Conservation (phyloP, 2,113 vertebrate genomes). For the Garra rufa region DNA sequence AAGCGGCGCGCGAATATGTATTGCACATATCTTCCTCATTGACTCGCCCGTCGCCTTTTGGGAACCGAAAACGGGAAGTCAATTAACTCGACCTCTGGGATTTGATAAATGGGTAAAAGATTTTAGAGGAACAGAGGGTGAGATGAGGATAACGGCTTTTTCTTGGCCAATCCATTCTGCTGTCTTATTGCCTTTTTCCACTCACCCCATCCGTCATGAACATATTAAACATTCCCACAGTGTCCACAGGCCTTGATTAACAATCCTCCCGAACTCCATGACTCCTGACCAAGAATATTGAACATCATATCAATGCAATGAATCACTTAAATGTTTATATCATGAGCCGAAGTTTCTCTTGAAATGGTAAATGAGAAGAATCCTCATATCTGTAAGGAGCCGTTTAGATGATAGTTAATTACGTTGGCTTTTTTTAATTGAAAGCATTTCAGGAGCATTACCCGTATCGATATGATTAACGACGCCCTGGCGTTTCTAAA, state of each 20-base stretch:
- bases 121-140: constrained; percentile 8
- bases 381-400: background rate
- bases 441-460: constrained; percentile 1
- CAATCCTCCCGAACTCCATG: background rate
- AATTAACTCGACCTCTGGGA: constrained; percentile 54
- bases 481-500: background rate
- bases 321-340: background rate
- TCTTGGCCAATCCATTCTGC: constrained; percentile 44
- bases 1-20: background rate
- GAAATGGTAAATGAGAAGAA: background rate
- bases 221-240: constrained; percentile 10
- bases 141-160: constrained; percentile 24
- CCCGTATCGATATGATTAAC: background rate
- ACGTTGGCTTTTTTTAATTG: background rate
- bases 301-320: background rate
- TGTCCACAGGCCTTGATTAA: constrained; percentile 7
- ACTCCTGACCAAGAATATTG: background rate
- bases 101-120: constrained; percentile 51
- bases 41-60: constrained; percentile 33
- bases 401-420: constrained; percentile 6
- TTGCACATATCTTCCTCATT: constrained; percentile 37
- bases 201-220: background rate
- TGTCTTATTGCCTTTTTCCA: constrained; percentile 21
- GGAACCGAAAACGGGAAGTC: constrained; percentile 43
- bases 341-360: background rate